These are phyloP conservation scores for Portevinia maculata DNA, from an alignment of 2,888 invertebrate genomes.

Conservation along the genomic window DNA sequence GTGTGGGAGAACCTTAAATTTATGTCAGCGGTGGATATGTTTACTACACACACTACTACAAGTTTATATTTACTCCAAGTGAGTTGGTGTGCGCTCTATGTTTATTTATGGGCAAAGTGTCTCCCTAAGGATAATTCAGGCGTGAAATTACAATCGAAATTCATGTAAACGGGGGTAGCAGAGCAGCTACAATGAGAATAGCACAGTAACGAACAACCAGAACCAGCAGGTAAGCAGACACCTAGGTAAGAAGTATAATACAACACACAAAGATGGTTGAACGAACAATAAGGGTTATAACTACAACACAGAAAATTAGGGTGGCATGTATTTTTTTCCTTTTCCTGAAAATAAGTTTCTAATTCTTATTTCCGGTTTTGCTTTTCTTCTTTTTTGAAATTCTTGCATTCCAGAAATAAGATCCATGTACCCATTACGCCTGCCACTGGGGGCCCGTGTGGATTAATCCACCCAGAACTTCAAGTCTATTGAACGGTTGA, in stretches of 20 bases:
- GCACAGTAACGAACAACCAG: conserved; percentile 37
- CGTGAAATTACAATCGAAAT: conserved; percentile 82
- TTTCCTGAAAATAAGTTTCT: conserved; percentile 55
- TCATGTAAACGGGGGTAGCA: conserved; percentile 51
- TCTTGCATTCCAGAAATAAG: conserved; percentile 20
- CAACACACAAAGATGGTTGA: not conserved
- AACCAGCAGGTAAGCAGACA: conserved; percentile 57
- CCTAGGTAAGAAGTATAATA: conserved; percentile 13
- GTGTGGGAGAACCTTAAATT: conserved; percentile 44
- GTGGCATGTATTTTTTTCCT: conserved; percentile 38
- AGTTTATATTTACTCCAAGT: conserved; percentile 8
- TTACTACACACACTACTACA: too few relatives aligned
- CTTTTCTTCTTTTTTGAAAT: conserved; percentile 23
- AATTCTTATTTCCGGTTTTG: conserved; percentile 48
- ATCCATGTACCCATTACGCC: conserved; percentile 3
- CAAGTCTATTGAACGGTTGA: conserved; percentile 43
- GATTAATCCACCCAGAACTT: not conserved
- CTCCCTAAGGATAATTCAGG: conserved; percentile 82
- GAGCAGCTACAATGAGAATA: conserved; percentile 15
- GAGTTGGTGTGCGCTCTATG: conserved; percentile 48
- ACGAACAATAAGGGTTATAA: conserved; percentile 36
- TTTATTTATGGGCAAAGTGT: conserved; percentile 76
- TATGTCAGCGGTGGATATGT: conserved; percentile 52
- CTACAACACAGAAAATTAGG: conserved; percentile 44
- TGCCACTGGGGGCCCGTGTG: not conserved